Evolutionary conservation across 92 coral and sea anemone genomes (phyloP).

Genomic region (Phenganax subtilis): DNA sequence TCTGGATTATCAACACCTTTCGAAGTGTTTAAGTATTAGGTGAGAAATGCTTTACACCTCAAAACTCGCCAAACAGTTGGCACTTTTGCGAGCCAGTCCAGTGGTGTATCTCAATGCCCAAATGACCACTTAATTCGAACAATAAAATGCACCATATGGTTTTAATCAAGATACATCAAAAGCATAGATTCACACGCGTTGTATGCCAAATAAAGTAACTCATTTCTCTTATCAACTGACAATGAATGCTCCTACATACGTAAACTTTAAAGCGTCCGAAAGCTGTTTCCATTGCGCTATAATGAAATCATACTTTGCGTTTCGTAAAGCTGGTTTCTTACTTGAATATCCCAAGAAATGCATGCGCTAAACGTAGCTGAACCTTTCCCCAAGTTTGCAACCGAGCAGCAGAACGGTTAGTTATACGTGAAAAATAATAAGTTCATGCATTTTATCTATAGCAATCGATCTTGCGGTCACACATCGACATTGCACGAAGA

Average conservation of each 20-base stretch:
- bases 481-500: background rate
- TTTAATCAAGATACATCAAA: background rate
- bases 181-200: constrained; percentile 1
- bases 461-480: background rate
- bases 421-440: no score
- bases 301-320: background rate
- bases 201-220: background rate
- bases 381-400: no score
- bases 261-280: background rate
- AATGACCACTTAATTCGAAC: background rate
- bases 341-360: no score
- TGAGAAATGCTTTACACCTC: background rate
- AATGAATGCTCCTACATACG: background rate
- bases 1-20: constrained; percentile 14
- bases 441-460: no score
- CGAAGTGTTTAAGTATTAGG: background rate
- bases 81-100: no score
- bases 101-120: background rate
- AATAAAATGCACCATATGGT: background rate
- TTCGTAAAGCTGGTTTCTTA: no score
- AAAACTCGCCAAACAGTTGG: no score
- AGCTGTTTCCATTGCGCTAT: background rate
- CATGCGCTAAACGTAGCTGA: no score
- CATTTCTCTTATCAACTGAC: background rate
- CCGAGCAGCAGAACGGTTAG: no score